Percentiles rank a stretch among this genome's conserved stretches.
Evolutionary conservation across 2,113 vertebrate genomes (phyloP).

Genomic region (Cavia aperea): DNA sequence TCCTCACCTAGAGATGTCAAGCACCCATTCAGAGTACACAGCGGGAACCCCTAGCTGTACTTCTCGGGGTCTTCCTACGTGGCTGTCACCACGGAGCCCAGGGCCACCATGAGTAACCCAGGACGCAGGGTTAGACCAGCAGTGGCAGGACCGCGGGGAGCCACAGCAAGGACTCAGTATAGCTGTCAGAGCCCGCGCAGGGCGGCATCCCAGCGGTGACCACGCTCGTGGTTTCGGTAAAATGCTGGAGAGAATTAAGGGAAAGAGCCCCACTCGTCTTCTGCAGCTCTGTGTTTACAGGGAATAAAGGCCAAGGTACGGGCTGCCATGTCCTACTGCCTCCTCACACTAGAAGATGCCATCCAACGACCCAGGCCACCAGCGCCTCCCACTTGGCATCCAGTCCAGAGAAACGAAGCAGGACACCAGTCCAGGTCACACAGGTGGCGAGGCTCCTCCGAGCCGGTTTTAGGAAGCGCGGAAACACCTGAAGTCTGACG

Average conservation of each 20-base stretch:
- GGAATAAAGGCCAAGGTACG: neutral
- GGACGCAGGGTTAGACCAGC: neutral
- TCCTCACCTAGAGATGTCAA: no score
- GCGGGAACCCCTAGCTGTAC: fast-evolving
- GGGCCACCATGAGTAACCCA: fast-evolving
- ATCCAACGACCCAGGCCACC: no score
- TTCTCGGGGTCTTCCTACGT: no score
- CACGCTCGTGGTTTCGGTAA: no score
- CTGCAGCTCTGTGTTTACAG: neutral
- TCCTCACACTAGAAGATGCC: neutral
- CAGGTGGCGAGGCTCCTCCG: fast-evolving
- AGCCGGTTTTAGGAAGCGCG: neutral
- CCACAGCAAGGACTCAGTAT: fast-evolving
- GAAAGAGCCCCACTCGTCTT: neutral
- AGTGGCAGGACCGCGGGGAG: neutral
- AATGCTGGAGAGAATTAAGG: neutral
- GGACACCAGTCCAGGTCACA: neutral
- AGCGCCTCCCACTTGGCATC: neutral
- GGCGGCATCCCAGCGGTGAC: no score
- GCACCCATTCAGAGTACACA: fast-evolving
- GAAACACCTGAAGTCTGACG: neutral
- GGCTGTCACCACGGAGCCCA: fast-evolving
- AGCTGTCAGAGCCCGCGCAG: no score
- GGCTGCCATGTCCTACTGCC: neutral
- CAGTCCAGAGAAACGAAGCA: no score